Percentiles rank a stretch among this genome's conserved stretches.
Evolutionary conservation across 2,113 vertebrate genomes (phyloP).

Genomic region (Sinocyclocheilus maitianheensis): DNA sequence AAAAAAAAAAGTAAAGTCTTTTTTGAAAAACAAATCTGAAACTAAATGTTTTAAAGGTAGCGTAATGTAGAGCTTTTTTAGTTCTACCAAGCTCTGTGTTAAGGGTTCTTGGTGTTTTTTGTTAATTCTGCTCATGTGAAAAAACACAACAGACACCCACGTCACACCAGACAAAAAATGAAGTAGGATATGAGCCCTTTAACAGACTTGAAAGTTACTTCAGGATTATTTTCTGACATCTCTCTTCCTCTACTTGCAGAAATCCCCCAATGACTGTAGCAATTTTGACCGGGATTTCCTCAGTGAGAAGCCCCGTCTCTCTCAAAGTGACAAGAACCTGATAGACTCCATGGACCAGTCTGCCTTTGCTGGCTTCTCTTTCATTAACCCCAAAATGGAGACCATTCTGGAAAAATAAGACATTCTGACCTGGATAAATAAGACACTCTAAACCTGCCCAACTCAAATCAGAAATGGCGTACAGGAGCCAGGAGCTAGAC

Average conservation of each 20-base stretch:
- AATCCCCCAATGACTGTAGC: slow-evolving; percentile 87
- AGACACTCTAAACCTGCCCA: background rate
- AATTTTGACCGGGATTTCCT: slow-evolving; percentile 98
- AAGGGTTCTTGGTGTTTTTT: no score
- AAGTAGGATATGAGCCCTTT: no score
- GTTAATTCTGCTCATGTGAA: no score
- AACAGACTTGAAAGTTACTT: background rate
- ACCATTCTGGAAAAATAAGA: slow-evolving; percentile 78
- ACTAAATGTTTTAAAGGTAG: no score
- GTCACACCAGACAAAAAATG: no score
- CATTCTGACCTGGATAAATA: background rate
- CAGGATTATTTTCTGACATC: slow-evolving; percentile 27
- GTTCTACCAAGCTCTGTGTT: no score
- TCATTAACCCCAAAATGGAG: slow-evolving; percentile 89
- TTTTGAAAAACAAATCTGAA: no score
- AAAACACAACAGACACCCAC: no score
- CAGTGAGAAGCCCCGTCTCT: slow-evolving; percentile 89
- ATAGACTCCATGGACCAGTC: slow-evolving; percentile 95
- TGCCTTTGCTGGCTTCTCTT: slow-evolving; percentile 91
- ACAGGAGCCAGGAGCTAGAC: slow-evolving; percentile 53
- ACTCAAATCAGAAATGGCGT: slow-evolving; percentile 48
- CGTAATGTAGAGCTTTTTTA: no score
- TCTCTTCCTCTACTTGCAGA: slow-evolving; percentile 73
- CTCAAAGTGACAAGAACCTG: slow-evolving; percentile 90
- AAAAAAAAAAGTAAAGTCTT: no score